These are phyloP conservation scores for Dendrocincla tyrannina DNA, from an alignment of 2,797 vertebrate genomes.

Conservation along the genomic window DNA sequence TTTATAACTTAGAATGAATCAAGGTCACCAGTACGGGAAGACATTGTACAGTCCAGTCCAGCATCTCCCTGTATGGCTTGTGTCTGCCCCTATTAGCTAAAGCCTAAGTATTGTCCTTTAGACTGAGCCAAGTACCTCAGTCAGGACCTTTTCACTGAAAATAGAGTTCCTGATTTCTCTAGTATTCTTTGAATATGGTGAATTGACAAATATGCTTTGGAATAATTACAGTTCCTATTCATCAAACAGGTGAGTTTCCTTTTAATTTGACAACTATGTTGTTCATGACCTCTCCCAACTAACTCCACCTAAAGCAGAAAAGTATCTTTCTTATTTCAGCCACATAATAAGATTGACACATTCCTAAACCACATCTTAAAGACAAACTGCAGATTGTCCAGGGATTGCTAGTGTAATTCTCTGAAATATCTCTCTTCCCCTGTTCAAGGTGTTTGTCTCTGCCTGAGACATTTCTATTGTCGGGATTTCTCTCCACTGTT, in stretches of 20 bases:
- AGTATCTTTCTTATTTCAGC: not conserved
- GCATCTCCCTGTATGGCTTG: accelerated
- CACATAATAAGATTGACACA: not conserved
- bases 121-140: not conserved
- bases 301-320: not conserved
- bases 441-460: not conserved
- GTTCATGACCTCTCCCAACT: not conserved
- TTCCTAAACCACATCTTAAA: not conserved
- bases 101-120: not conserved
- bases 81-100: not conserved
- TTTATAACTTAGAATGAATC: not conserved
- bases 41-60: not conserved
- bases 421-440: not conserved
- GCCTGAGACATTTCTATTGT: not conserved
- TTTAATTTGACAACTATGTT: not conserved
- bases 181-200: not conserved
- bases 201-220: not conserved
- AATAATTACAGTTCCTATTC: not conserved
- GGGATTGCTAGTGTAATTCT: not conserved
- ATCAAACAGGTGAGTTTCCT: not conserved
- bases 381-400: not conserved
- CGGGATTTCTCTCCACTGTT: not conserved
- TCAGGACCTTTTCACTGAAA: not conserved
- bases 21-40: not conserved
- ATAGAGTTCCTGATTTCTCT: not conserved